A percentile compares a stretch with the other conserved stretches of the same genome.
phyloP scores from a whole-genome alignment of 2,113 vertebrate genomes.

The Chamaea fasciata region DNA sequence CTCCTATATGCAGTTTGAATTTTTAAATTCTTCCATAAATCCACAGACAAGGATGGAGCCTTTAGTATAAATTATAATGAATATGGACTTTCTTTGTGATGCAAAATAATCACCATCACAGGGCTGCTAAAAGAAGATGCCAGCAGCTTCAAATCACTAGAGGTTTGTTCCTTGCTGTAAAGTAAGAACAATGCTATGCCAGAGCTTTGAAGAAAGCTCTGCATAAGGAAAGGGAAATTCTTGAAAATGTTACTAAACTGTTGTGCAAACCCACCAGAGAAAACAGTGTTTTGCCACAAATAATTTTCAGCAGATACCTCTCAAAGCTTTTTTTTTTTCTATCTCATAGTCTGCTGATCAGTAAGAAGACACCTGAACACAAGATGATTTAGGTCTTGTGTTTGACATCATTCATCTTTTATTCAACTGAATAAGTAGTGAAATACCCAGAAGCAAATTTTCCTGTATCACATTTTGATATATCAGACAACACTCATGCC shows the following conservation, averaged over 20 bases:
- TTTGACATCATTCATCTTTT: conserved; percentile 1
- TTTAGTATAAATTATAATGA: background rate
- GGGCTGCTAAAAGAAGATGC: background rate
- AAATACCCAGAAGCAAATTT: background rate
- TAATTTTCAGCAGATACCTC: background rate
- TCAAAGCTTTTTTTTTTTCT: background rate
- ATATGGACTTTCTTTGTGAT: conserved; percentile 16
- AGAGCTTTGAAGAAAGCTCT: conserved; percentile 12
- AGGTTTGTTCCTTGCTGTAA: conserved; percentile 5
- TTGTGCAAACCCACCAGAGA: background rate
- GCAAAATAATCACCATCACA: conserved; percentile 8
- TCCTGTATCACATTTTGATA: background rate
- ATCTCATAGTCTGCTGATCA: background rate
- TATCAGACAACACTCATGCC: background rate
- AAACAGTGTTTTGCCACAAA: background rate
- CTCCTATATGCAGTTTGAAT: background rate
- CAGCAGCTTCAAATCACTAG: conserved; percentile 24
- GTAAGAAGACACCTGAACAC: background rate
- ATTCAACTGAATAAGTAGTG: background rate
- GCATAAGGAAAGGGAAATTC: background rate
- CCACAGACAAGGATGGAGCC: background rate
- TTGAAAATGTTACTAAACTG: background rate
- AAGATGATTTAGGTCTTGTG: background rate
- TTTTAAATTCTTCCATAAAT: background rate
- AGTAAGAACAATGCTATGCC: background rate